phyloP scores from a whole-genome alignment of 1,140 invertebrate genomes.

The Potamilus streckersoni region DNA sequence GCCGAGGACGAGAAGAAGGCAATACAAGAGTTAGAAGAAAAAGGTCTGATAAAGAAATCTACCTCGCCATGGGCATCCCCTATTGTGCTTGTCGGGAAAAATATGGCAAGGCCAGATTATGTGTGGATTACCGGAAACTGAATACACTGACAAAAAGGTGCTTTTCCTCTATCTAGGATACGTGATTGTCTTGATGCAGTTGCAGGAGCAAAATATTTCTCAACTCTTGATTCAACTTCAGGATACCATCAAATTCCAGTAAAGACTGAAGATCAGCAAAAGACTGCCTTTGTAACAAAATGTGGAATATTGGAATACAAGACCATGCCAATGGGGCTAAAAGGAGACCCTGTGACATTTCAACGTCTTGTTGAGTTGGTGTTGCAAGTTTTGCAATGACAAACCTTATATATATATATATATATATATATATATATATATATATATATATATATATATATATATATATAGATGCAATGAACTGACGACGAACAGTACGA shows the following conservation, averaged over 20 bases:
- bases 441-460: too few relatives aligned
- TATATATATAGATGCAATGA: too few relatives aligned
- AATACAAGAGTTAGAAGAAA: slow-evolving; percentile 3
- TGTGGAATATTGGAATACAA: slow-evolving; percentile 12
- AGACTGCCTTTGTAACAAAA: slow-evolving; percentile 16
- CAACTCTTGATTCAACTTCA: slow-evolving; percentile 14
- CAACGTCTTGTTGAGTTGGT: not conserved
- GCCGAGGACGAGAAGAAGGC: slow-evolving; percentile 25
- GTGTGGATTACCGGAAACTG: not conserved
- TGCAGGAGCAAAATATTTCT: slow-evolving; percentile 3
- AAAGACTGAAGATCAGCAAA: slow-evolving; percentile 3
- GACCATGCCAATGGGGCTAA: not conserved
- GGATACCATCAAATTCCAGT: slow-evolving; percentile 14
- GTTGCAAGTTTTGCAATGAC: too few relatives aligned
- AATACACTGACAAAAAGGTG: not conserved
- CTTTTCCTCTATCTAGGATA: not conserved
- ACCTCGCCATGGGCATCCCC: slow-evolving; percentile 2
- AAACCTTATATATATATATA: too few relatives aligned
- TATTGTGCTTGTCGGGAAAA: not conserved
- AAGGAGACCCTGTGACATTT: slow-evolving; percentile 4
- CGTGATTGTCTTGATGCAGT: not conserved
- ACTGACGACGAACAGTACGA: too few relatives aligned
- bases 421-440: too few relatives aligned
- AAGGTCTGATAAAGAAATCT: slow-evolving; percentile 29
- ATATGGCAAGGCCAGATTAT: not conserved